These are phyloP conservation scores for Uria aalge DNA, from an alignment of 2,113 vertebrate genomes.

Conservation along the genomic window DNA sequence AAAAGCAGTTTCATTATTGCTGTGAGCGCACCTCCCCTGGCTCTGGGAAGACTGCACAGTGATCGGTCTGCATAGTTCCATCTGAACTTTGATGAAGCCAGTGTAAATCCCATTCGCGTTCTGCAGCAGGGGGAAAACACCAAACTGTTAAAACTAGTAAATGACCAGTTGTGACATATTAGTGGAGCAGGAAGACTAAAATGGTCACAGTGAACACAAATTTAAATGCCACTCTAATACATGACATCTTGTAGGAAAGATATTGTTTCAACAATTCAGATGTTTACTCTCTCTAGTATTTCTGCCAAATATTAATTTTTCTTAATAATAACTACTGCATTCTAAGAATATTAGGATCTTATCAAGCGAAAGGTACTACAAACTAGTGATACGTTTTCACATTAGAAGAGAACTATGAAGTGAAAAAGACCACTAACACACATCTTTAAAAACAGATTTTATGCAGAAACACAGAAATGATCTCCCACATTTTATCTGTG, in stretches of 20 bases:
- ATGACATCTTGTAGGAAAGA: not conserved
- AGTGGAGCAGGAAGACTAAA: not conserved
- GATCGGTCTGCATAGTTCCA: slow-evolving; percentile 89
- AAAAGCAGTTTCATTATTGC: slow-evolving; percentile 77
- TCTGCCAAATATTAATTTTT: not conserved
- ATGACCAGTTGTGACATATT: not conserved
- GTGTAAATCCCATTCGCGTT: slow-evolving; percentile 84
- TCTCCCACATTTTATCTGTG: not conserved
- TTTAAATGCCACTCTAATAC: not conserved
- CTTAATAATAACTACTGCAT: not conserved
- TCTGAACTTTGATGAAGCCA: slow-evolving; percentile 96
- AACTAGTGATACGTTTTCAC: not conserved
- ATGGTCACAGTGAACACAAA: not conserved
- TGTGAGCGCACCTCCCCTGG: slow-evolving; percentile 41
- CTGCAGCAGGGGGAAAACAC: slow-evolving; percentile 63
- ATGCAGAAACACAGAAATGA: not conserved
- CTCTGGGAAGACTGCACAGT: slow-evolving; percentile 73
- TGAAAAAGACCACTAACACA: accelerated
- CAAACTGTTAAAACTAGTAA: not conserved
- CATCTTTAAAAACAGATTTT: not conserved
- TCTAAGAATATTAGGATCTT: not conserved
- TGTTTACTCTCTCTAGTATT: not conserved
- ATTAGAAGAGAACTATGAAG: not conserved
- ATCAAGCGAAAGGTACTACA: not conserved
- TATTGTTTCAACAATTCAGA: not conserved